Percentiles rank a stretch among this genome's conserved stretches.
These are phyloP conservation scores for Cariama cristata DNA, from an alignment of 2,113 vertebrate genomes.

Conservation along the genomic window DNA sequence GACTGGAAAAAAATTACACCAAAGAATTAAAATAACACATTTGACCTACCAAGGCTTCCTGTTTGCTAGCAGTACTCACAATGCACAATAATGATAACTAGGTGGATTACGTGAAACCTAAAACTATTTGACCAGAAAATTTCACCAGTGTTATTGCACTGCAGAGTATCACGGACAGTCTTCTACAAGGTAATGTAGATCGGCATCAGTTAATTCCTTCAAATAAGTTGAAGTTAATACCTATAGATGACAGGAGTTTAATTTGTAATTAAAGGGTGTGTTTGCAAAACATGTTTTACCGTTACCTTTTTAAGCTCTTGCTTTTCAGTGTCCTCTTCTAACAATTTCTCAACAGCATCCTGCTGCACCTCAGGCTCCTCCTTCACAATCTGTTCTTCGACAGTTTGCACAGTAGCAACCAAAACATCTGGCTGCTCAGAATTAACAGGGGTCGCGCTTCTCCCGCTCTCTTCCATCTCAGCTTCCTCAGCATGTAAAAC, in stretches of 20 bases:
- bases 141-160: not conserved
- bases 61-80: not conserved
- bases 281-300: not conserved
- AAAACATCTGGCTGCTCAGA: constrained; percentile 90
- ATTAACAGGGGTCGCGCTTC: constrained; percentile 95
- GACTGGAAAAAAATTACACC: not conserved
- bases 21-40: not conserved
- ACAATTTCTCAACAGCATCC: constrained; percentile 70
- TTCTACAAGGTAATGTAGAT: not conserved
- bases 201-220: not conserved
- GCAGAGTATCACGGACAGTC: not conserved
- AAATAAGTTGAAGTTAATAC: not conserved
- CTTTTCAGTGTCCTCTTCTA: constrained; percentile 78
- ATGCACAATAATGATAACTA: not conserved
- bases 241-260: not conserved
- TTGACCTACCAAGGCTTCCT: not conserved
- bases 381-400: constrained; percentile 24
- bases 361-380: constrained; percentile 10
- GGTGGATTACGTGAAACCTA: not conserved
- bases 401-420: constrained; percentile 59
- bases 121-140: not conserved
- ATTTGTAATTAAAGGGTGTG: not conserved
- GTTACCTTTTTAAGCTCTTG: constrained; percentile 90
- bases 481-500: constrained; percentile 84
- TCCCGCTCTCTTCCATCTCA: constrained; percentile 96